Evolutionary conservation across 2,797 vertebrate genomes (phyloP).

Genomic region (Dendrocincla fuliginosa): DNA sequence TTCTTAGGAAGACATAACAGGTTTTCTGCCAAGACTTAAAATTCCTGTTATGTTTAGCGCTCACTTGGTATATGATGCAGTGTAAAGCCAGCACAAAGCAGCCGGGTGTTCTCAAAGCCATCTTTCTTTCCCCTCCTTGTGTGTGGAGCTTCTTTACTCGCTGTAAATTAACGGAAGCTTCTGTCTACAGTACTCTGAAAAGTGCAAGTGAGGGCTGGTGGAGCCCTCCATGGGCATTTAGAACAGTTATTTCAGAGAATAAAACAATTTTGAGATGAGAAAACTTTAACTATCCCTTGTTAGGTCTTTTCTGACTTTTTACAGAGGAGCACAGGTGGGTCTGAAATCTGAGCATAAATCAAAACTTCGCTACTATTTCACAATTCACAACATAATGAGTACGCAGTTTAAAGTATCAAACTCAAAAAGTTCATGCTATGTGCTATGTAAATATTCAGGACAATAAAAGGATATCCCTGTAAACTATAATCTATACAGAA

Average conservation of each 20-base stretch:
- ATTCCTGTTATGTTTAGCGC: neutral
- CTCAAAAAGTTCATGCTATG: rapidly evolving
- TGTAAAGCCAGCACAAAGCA: neutral
- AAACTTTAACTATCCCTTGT: rapidly evolving
- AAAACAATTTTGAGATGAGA: neutral
- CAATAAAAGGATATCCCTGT: neutral
- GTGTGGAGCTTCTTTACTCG: rapidly evolving
- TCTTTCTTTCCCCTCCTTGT: neutral
- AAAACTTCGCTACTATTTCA: neutral
- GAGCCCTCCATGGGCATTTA: neutral
- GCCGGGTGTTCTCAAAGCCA: neutral
- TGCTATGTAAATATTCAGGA: neutral
- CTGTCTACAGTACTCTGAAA: neutral
- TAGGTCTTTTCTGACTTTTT: neutral
- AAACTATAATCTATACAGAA: neutral
- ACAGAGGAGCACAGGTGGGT: neutral
- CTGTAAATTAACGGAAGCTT: neutral
- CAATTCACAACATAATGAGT: neutral
- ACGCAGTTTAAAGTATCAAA: neutral
- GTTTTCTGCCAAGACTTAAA: neutral
- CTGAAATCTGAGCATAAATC: neutral
- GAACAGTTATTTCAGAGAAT: neutral
- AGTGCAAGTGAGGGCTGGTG: neutral
- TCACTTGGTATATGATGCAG: rapidly evolving
- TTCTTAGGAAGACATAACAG: neutral